Evolutionary conservation across 2,113 vertebrate genomes (phyloP).

Genomic region (Peucedramus taeniatus): DNA sequence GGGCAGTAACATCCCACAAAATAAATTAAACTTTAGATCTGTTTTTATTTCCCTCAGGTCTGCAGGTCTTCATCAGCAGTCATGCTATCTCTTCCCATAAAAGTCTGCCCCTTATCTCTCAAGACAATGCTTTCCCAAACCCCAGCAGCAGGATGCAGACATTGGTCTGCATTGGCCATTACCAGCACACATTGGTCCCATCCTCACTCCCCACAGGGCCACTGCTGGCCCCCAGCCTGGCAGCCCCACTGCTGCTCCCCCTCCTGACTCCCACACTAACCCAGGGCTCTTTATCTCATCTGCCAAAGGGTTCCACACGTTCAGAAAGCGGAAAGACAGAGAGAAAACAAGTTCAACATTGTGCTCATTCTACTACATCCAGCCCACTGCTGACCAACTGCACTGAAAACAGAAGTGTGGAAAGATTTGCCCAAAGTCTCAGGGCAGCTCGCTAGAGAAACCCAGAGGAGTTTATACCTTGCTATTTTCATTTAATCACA

Average conservation of each 20-base stretch:
- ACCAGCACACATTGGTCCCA: accelerated
- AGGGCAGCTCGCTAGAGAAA: neutral
- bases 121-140: neutral
- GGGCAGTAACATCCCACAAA: neutral
- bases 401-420: neutral
- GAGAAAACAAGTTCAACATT: neutral
- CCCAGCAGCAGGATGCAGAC: neutral
- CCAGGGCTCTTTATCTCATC: neutral
- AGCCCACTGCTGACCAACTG: neutral
- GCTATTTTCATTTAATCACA: neutral
- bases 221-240: neutral
- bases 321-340: neutral
- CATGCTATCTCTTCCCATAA: neutral
- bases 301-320: neutral
- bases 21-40: neutral
- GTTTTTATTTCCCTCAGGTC: neutral
- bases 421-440: neutral
- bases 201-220: neutral
- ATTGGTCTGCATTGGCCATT: too few species aligned
- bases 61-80: neutral
- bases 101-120: neutral
- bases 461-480: neutral
- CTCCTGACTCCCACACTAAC: neutral
- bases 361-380: neutral
- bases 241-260: neutral